Percentiles rank a stretch among this genome's conserved stretches.
phyloP scores from a whole-genome alignment of 2,888 invertebrate species.

The Torymus tubicola region DNA sequence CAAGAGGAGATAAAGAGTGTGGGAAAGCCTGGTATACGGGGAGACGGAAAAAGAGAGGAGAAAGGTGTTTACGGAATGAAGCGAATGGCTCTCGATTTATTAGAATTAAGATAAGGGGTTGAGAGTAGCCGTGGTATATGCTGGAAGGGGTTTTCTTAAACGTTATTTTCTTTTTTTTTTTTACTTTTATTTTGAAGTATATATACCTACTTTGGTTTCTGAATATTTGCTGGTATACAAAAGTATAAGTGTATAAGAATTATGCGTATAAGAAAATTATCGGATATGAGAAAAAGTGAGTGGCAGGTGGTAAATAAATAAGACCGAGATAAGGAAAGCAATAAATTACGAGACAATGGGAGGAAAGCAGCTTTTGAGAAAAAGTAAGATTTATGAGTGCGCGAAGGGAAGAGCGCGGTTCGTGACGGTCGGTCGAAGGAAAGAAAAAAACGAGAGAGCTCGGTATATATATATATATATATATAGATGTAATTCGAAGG shows the following conservation, averaged over 20 bases:
- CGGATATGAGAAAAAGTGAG: background rate
- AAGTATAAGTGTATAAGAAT: too few relatives aligned
- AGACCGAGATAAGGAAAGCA: background rate
- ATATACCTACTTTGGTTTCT: too few relatives aligned
- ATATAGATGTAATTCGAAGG: background rate
- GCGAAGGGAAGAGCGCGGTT: background rate
- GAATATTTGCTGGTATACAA: too few relatives aligned
- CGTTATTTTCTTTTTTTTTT: too few relatives aligned
- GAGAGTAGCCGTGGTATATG: too few relatives aligned
- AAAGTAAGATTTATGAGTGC: conserved; percentile 28
- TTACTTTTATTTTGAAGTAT: too few relatives aligned
- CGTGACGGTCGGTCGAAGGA: too few relatives aligned
- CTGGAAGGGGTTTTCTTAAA: too few relatives aligned
- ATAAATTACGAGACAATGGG: conserved; percentile 31
- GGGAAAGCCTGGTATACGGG: conserved; percentile 35
- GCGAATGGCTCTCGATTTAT: background rate
- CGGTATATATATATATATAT: too few relatives aligned
- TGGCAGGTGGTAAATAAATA: conserved; percentile 22
- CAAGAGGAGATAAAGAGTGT: conserved; percentile 49
- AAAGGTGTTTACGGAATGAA: conserved; percentile 43
- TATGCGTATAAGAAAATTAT: background rate
- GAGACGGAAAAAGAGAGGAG: conserved; percentile 36
- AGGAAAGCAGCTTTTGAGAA: background rate
- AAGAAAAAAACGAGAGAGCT: background rate
- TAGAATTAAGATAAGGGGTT: background rate